phyloP scores from a whole-genome alignment of 2,797 vertebrate genomes.

The Iguana delicatissima region DNA sequence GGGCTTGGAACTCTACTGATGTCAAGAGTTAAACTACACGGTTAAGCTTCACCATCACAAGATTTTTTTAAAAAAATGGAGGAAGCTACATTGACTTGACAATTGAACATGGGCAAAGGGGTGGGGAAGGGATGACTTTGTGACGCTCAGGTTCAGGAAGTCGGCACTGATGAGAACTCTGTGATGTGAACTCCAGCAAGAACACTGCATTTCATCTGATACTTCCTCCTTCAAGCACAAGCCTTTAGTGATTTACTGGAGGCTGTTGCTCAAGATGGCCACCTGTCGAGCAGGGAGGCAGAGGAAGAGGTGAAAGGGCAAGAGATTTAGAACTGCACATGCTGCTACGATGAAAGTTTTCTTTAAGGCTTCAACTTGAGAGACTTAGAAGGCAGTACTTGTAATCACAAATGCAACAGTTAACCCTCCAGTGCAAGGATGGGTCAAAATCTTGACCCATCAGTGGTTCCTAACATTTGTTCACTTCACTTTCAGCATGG shows the following conservation, averaged over 20 bases:
- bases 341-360: slow-evolving; percentile 43
- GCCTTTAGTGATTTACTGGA: slow-evolving; percentile 51
- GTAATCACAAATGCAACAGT: slow-evolving; percentile 27
- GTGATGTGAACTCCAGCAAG: slow-evolving; percentile 43
- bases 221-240: slow-evolving; percentile 12
- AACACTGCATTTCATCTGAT: slow-evolving; percentile 12
- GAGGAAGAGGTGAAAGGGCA: slow-evolving; percentile 16
- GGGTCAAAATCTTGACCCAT: slow-evolving; percentile 57
- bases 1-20: background rate
- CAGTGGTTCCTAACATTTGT: slow-evolving; percentile 49
- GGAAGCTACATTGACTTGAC: background rate
- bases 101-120: too few relatives aligned
- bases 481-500: slow-evolving; percentile 11
- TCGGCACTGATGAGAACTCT: slow-evolving; percentile 41
- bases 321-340: slow-evolving; percentile 54
- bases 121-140: slow-evolving; percentile 22
- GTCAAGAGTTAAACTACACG: too few relatives aligned
- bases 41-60: background rate
- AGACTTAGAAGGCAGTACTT: background rate
- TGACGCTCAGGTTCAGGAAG: slow-evolving; percentile 45
- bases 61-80: background rate
- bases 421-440: slow-evolving; percentile 52
- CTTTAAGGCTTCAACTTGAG: slow-evolving; percentile 51
- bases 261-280: slow-evolving; percentile 56
- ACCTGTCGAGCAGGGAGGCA: slow-evolving; percentile 24